phyloP scores from a whole-genome alignment of 2,797 vertebrate species.

The Tiaroga cobitis region DNA sequence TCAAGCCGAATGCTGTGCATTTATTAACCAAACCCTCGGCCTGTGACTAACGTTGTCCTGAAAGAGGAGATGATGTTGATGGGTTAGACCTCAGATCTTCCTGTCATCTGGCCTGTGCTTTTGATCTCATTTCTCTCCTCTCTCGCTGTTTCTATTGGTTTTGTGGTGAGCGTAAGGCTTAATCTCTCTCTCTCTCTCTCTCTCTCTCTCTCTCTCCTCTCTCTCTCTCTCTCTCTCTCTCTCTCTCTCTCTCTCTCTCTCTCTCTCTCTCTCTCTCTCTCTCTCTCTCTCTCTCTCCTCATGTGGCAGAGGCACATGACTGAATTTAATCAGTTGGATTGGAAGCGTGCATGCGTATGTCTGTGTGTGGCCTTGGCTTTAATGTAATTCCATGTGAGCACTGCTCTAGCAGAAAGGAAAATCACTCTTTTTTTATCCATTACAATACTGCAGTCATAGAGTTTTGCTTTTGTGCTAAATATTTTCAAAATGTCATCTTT shows the following conservation, averaged over 20 bases:
- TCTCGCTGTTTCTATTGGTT: conserved; percentile 16
- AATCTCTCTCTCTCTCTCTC: not conserved
- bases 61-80: conserved; percentile 10
- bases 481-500: not conserved
- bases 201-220: not conserved
- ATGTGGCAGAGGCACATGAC: not conserved
- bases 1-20: conserved; percentile 17
- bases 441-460: not conserved
- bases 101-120: not conserved
- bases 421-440: not conserved
- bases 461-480: not conserved
- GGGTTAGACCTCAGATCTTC: conserved; percentile 31
- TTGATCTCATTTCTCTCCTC: not conserved
- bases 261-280: not conserved
- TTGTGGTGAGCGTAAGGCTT: not conserved
- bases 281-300: conserved; percentile 5
- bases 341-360: not conserved
- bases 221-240: no score
- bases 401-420: not conserved
- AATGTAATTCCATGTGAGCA: not conserved
- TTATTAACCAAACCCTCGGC: conserved; percentile 28
- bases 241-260: not conserved
- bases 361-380: not conserved
- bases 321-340: conserved; percentile 27
- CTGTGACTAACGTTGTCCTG: conserved; percentile 25